phyloP scores from a whole-genome alignment of 2,888 invertebrate genomes.

The Pristionchus maxplancki region DNA sequence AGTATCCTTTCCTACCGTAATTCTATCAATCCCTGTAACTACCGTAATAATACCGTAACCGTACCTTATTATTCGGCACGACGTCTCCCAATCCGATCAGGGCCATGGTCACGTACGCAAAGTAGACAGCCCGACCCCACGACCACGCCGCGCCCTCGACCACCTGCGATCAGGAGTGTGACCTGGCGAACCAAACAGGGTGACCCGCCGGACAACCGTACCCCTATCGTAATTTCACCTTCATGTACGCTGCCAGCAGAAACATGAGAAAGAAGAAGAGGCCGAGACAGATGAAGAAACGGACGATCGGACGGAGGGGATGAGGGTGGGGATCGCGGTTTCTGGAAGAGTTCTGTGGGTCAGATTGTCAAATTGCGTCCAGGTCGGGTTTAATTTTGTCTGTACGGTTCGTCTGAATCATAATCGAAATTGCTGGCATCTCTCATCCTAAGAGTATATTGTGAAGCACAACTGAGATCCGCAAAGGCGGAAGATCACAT shows the following conservation, averaged over 20 bases:
- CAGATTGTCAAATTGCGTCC: too few relatives aligned
- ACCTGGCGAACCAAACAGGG: background rate
- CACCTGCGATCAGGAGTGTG: background rate
- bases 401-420: background rate
- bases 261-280: conserved; percentile 16
- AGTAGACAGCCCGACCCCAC: conserved; percentile 12
- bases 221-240: background rate
- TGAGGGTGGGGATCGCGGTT: conserved; percentile 20
- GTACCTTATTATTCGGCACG: conserved; percentile 21
- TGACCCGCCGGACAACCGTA: too few relatives aligned
- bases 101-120: conserved; percentile 27
- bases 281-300: conserved; percentile 40
- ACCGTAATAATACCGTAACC: background rate
- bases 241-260: background rate
- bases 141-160: background rate
- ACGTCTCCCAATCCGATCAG: conserved; percentile 37
- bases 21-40: background rate
- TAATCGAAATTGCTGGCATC: background rate
- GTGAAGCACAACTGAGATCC: background rate
- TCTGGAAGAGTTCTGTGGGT: background rate
- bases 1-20: background rate
- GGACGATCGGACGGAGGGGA: conserved; percentile 11
- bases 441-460: background rate
- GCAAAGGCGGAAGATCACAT: background rate
- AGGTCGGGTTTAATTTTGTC: background rate